Evolutionary conservation across 1,140 invertebrate genomes (phyloP), one percentile per base, ranked within the genome.

Genomic region (Hormaphis cornu): DNA sequence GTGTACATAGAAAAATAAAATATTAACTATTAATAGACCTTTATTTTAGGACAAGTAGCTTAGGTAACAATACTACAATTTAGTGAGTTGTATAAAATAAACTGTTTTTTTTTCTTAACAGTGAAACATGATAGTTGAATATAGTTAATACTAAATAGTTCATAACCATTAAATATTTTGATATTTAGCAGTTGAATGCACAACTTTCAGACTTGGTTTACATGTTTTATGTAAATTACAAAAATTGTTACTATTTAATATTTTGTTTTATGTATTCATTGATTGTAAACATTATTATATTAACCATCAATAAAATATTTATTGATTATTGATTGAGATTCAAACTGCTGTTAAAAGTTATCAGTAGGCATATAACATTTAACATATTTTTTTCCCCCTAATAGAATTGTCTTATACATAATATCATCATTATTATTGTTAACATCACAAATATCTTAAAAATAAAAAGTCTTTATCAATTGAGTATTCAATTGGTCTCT

Each of bases 361-460:
- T 63, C 18, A 48, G 48, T 33, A 66, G 48, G 46, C 44, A 63
- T n/a, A 35, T 28, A 63, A 33, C 7, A 26, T 63, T 46, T 12
- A 20, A 46, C 18, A 24, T 44, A 46, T 46, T 7, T 63, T 48
- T 46, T 53, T 53, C 30, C 12, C 16, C 18, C 20, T 30, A 28
- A 20, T 24, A 12, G 26, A 33, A 48, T 33, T 46, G 28, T 20
- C 30, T 30, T 30, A 30, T 30, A 10, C 14, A 10, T 63, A 48
- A 33, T 22, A 42, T 42, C 14, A 30, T 63, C 33, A 48, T 18
- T 48, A 56, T 56, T 20, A 56, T 56, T 56, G 30, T 54, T 12
- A 58, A 37, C 54, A 66, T 50, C 44, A 66, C 61, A 48, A 44
- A 66, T 33, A 66, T 66, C 18, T 66, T 30, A 35, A 50, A 50